phyloP scores from a whole-genome alignment of 2,888 invertebrate genomes.

The Epinotia demarniana region DNA sequence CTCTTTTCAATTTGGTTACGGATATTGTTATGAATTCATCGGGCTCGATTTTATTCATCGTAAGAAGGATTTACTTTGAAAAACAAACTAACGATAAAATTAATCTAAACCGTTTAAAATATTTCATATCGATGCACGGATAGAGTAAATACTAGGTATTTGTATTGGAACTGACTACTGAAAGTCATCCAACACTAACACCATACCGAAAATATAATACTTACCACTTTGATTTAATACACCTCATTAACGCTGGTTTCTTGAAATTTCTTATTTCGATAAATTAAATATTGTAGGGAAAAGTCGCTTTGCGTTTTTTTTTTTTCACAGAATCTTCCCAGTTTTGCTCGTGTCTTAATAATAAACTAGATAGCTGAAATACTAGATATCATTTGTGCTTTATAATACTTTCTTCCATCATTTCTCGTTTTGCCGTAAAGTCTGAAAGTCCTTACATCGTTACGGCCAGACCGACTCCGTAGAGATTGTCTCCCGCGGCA shows the following conservation, averaged over 20 bases:
- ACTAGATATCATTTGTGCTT: too few relatives aligned
- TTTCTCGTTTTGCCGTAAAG: too few relatives aligned
- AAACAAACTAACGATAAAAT: neutral
- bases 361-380: too few relatives aligned
- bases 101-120: neutral
- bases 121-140: neutral
- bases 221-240: neutral
- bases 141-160: neutral
- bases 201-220: neutral
- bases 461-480: too few relatives aligned
- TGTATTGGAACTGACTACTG: neutral
- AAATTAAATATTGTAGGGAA: too few relatives aligned
- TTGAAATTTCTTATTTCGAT: too few relatives aligned
- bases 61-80: slow-evolving; percentile 2
- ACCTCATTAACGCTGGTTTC: neutral
- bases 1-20: slow-evolving; percentile 29
- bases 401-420: too few relatives aligned
- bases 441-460: too few relatives aligned
- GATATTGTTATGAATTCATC: slow-evolving; percentile 39
- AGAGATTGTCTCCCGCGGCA: too few relatives aligned
- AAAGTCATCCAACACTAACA: neutral
- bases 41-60: slow-evolving; percentile 1
- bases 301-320: too few relatives aligned
- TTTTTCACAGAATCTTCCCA: too few relatives aligned
- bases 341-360: too few relatives aligned